These are phyloP conservation scores for Ispidina picta DNA, from an alignment of 2,797 vertebrate species.

Conservation along the genomic window DNA sequence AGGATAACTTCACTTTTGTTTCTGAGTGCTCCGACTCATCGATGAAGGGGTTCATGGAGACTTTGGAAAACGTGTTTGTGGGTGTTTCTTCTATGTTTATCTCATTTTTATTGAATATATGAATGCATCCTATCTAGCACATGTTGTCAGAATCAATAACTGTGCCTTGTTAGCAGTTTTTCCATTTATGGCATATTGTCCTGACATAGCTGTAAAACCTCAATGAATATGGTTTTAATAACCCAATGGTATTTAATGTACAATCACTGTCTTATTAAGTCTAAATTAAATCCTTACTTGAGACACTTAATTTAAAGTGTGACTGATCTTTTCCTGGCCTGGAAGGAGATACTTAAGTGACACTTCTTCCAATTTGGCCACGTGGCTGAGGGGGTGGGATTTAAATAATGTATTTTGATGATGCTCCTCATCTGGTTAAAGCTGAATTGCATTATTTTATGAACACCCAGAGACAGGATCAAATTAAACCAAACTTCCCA, in stretches of 20 bases:
- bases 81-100: constrained; percentile 35
- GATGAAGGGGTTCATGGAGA: background rate
- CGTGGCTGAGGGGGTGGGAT: constrained; percentile 50
- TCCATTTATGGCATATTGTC: constrained; percentile 76
- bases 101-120: constrained; percentile 56
- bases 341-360: constrained; percentile 61
- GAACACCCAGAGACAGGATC: constrained; percentile 27
- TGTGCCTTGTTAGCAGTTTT: constrained; percentile 70
- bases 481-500: constrained; percentile 50
- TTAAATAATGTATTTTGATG: constrained; percentile 67
- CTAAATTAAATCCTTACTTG: constrained; percentile 78
- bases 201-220: constrained; percentile 79
- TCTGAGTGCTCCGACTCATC: background rate
- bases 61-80: constrained; percentile 33
- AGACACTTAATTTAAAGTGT: constrained; percentile 77
- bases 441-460: constrained; percentile 58
- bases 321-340: constrained; percentile 73
- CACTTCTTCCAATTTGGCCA: constrained; percentile 66
- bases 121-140: constrained; percentile 59
- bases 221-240: constrained; percentile 81
- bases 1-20: background rate
- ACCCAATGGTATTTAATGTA: constrained; percentile 75
- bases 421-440: constrained; percentile 63
- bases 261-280: constrained; percentile 77
- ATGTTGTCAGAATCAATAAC: constrained; percentile 75